These are phyloP conservation scores for Synergus umbraculus DNA, from an alignment of 2,888 invertebrate species.

Conservation along the genomic window DNA sequence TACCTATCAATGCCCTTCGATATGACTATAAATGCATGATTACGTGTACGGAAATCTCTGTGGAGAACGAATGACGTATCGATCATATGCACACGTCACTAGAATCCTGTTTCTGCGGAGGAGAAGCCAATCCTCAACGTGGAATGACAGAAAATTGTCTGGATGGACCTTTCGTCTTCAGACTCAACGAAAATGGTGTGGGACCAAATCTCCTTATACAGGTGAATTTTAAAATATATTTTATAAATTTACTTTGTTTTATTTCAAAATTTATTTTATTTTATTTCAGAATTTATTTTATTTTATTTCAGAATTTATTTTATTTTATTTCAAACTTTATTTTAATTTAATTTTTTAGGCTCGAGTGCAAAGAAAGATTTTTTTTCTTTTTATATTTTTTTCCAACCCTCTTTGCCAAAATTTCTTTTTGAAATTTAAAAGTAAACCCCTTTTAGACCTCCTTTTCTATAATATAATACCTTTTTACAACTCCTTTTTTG, in stretches of 20 bases:
- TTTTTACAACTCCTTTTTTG: no score
- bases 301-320: no score
- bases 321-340: no score
- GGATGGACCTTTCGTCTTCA: conserved; percentile 86
- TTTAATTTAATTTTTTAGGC: no score
- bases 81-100: neutral
- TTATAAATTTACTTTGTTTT: neutral
- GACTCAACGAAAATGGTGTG: conserved; percentile 86
- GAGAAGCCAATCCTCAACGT: conserved; percentile 21
- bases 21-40: conserved; percentile 1
- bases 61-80: neutral
- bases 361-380: no score
- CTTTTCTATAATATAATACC: no score
- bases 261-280: no score
- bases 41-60: neutral
- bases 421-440: no score
- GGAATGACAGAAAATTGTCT: conserved; percentile 64
- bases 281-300: no score
- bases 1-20: neutral
- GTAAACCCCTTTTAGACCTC: no score
- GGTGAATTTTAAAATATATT: conserved; percentile 76
- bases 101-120: conserved; percentile 12
- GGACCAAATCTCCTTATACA: conserved; percentile 87
- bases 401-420: no score
- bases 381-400: no score